phyloP scores from a whole-genome alignment of 2,797 vertebrate genomes.

The Malurus leucopterus region DNA sequence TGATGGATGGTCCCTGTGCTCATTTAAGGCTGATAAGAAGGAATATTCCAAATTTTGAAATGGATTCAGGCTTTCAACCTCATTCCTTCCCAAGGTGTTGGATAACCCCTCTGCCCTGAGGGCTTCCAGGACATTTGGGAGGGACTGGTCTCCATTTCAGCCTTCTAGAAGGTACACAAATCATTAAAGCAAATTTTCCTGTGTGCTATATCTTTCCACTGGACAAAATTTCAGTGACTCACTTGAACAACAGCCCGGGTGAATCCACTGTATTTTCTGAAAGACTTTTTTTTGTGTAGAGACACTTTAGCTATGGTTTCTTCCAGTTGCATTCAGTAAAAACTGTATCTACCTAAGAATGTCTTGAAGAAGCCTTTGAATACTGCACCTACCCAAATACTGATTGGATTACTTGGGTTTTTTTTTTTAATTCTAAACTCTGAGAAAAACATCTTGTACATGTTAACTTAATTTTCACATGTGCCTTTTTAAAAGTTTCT shows the following conservation, averaged over 20 bases:
- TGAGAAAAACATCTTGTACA: not conserved
- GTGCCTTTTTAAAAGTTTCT: not conserved
- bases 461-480: not conserved
- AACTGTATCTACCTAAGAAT: not conserved
- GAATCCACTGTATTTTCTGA: not conserved
- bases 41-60: not conserved
- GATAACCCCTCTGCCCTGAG: not conserved
- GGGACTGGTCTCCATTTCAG: not conserved
- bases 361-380: not conserved
- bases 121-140: not conserved
- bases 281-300: not conserved
- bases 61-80: not conserved
- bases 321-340: not conserved
- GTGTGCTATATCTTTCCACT: accelerated
- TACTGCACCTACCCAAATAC: not conserved
- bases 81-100: accelerated
- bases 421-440: not conserved
- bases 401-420: accelerated
- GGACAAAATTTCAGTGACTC: not conserved
- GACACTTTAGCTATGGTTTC: not conserved
- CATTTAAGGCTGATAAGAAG: not conserved
- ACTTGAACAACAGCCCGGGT: not conserved
- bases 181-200: not conserved
- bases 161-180: not conserved
- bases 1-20: not conserved